These are phyloP conservation scores for Theristus sp. DNA, from an alignment of 2,888 invertebrate species.

Conservation along the genomic window DNA sequence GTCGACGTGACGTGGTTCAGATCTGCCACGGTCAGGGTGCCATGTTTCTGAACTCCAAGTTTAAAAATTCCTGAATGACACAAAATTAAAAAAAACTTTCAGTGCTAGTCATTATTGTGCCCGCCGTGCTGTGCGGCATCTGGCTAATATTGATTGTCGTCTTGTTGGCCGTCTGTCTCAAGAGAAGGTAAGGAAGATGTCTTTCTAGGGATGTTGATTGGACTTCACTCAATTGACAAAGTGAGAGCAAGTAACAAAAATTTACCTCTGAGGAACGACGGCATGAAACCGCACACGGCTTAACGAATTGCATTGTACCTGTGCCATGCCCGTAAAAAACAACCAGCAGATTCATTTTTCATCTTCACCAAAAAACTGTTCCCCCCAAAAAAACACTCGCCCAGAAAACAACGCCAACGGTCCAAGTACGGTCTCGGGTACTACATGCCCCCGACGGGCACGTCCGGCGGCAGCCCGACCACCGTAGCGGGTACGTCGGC, in stretches of 20 bases:
- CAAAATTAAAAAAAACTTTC: constrained; percentile 7
- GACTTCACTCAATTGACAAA: background rate
- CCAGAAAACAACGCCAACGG: constrained; percentile 5
- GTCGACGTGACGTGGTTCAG: too few relatives aligned
- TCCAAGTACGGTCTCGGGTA: constrained; percentile 8
- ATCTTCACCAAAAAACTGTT: too few relatives aligned
- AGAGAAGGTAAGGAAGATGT: background rate
- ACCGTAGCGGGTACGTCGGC: background rate
- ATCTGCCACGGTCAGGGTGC: too few relatives aligned
- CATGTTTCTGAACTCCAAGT: too few relatives aligned
- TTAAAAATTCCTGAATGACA: too few relatives aligned
- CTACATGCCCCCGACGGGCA: constrained; percentile 5
- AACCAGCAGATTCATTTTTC: too few relatives aligned
- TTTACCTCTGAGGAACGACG: too few relatives aligned
- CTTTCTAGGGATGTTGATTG: background rate
- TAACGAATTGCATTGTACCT: too few relatives aligned
- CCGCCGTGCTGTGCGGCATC: constrained; percentile 10
- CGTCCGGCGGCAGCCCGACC: background rate
- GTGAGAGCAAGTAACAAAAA: too few relatives aligned
- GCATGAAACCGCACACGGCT: too few relatives aligned
- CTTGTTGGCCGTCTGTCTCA: constrained; percentile 11
- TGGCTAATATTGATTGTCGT: constrained; percentile 16
- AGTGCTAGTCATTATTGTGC: constrained; percentile 13
- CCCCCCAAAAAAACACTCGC: too few relatives aligned
- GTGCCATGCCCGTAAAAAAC: too few relatives aligned